Conservation (phyloP, 2,113 vertebrate genomes). For the Poicephalus gulielmi region DNA sequence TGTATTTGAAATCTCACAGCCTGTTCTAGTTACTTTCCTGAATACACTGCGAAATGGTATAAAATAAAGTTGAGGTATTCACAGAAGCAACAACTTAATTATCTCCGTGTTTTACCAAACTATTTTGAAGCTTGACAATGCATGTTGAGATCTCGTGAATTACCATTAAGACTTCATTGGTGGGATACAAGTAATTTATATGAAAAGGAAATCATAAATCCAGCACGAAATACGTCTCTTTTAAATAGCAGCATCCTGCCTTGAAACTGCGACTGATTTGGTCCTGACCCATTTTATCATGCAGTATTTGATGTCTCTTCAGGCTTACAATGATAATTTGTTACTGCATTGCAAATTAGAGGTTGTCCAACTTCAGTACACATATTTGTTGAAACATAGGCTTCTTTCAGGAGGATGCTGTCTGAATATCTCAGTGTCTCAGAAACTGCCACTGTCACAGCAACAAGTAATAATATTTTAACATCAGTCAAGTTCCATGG, state of each 20-base stretch:
- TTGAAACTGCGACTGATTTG: background rate
- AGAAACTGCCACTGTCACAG: background rate
- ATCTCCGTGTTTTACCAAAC: background rate
- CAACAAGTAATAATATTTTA: background rate
- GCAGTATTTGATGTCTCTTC: background rate
- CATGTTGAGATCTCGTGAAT: background rate
- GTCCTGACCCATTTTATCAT: background rate
- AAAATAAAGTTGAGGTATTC: background rate
- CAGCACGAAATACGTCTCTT: background rate
- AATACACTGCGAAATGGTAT: background rate
- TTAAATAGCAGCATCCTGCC: background rate
- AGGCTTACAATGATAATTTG: background rate
- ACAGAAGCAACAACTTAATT: background rate
- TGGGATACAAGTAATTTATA: background rate
- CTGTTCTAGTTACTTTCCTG: background rate
- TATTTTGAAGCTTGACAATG: background rate
- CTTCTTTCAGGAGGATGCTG: background rate
- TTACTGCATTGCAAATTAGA: background rate
- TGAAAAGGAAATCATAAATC: background rate
- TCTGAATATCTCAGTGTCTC: background rate
- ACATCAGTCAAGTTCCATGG: background rate
- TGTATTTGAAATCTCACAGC: background rate
- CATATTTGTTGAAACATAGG: background rate
- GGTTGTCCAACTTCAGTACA: background rate
- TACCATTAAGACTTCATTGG: background rate